Base-by-base conservation (phyloP, 2,888 invertebrate species). In the Oxystoma pomonae region DNA sequence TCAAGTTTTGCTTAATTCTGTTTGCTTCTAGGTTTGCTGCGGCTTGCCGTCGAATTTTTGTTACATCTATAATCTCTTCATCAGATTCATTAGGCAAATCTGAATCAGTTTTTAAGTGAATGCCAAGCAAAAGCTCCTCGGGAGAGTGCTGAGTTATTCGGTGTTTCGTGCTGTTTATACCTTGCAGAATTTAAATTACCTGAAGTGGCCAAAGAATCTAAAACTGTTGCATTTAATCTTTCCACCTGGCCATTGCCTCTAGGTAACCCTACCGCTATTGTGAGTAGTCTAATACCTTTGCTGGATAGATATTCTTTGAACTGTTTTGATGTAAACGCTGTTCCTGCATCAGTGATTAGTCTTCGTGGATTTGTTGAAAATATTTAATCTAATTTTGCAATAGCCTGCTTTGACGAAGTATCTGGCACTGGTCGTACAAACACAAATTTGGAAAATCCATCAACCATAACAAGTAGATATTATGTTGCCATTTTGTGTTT, bases 381-480 rank as follows among this genome's bases (percentile, higher is more conserved):
- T 16, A 77, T 65, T 55, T 74, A 68, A 57, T 68, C 49, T 7
- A 79, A 57, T 9, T 69, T 65, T 62, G 63, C 69, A n/a, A 77
- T 67, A 0, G 73, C 73, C 1, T 68, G 68, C 58, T 67, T 67
- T 1, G 74, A 69, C 58, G 73, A 73, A 3, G 76, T 76, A 59
- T 68, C 70, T 53, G 65, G 69, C 1, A 76, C 74, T 0, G 77
- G 67, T 62, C 71, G 74, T 2, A 77, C n/a, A n/a, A n/a, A n/a
- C n/a, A n/a, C n/a, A n/a, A n/a, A n/a, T n/a, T n/a, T n/a, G n/a
- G n/a, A n/a, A 59, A 79, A 79, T 0, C 69, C 76, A 59, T 78
- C 78, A 1, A 79, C 72, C 5, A 76, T 65, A 0, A 71, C 73
- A n/a, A 80, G 56, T 16, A 78, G 58, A 55, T 77, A 70, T 12